phyloP scores from a whole-genome alignment of 2,888 invertebrate species.

The Merodon equestris region DNA sequence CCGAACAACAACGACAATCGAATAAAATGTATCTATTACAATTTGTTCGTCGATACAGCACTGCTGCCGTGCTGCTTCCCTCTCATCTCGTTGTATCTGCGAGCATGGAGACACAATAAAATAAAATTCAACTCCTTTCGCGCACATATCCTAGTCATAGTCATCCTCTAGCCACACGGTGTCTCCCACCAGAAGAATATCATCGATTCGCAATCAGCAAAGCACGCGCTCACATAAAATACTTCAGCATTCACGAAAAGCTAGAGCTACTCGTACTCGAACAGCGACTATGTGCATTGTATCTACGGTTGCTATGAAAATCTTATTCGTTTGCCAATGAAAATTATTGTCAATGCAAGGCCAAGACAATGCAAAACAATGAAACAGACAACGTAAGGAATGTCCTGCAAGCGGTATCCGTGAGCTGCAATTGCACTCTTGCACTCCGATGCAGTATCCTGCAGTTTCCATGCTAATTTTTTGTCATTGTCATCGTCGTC shows the following conservation, averaged over 20 bases:
- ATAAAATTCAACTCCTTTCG: conserved; percentile 65
- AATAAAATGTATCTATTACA: conserved; percentile 69
- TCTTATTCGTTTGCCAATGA: conserved; percentile 61
- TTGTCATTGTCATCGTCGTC: conserved; percentile 38
- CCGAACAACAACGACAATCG: conserved; percentile 62
- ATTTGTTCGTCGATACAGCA: conserved; percentile 57
- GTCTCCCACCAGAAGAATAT: conserved; percentile 30
- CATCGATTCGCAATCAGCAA: conserved; percentile 68
- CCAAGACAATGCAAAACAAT: conserved; percentile 64
- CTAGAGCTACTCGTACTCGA: not conserved
- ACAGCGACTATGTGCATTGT: conserved; percentile 27
- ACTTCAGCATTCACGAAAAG: conserved; percentile 39
- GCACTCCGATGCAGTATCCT: conserved; percentile 61
- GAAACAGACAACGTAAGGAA: conserved; percentile 21
- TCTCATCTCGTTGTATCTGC: conserved; percentile 27
- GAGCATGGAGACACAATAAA: conserved; percentile 51
- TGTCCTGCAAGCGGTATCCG: conserved; percentile 43
- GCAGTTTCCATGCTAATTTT: conserved; percentile 67
- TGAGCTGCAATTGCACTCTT: conserved; percentile 62
- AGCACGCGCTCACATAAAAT: conserved; percentile 73
- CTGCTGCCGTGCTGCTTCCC: not conserved
- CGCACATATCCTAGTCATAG: conserved; percentile 59
- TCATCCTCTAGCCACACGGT: too few species aligned
- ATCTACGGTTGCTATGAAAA: conserved; percentile 44
- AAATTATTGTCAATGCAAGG: conserved; percentile 69